Base-by-base conservation (phyloP, 2,888 invertebrate genomes). In the Subacronicta megacephala region DNA sequence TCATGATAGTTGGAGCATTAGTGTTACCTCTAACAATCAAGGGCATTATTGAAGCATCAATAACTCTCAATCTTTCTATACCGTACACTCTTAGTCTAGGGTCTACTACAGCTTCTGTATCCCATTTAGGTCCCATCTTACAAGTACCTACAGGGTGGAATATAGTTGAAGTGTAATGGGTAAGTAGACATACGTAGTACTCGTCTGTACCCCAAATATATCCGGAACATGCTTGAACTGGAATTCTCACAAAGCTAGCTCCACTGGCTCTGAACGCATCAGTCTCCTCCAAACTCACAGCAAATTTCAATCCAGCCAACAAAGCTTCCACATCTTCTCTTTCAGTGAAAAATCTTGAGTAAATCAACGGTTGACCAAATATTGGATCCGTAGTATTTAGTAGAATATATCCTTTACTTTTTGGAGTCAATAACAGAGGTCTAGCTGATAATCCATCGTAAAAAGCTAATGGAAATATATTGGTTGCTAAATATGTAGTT, bases 1-100 rank as follows among this genome's bases (percentile, higher is more conserved):
- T 97, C 98, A 98, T 98, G 12, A 98, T 96, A 0, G 96, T 95
- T 0, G 98, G 97, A 0, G 97, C 98, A 83, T 98, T 98, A 0
- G 97, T 97, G 84, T 98, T 98, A 5, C 96, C 97, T 78, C 95
- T 86, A 0, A 95, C 90, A 63, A 96, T 95, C 18, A 87, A 83
- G 0, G 96, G 96, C 96, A 96, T 96, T 16, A 96, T 95, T 0
- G 96, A 96, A 0, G 96, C 94, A 78, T 97, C 97, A 12, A 96
- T 94, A 0, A 97, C 96, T 75, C 97, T 90, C 26, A 97, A 83
- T 16, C 94, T 93, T 31, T 91, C 85, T 5, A 97, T 92, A 0
- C 96, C 96, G 75, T 96, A 94, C 0, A 96, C 96, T 68, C 89
- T 90, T 38, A 97, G 85, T 70, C 94, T 90, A 1, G 95, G 94